Conservation (phyloP, 2,888 invertebrate genomes). For the Stenurella melanura region DNA sequence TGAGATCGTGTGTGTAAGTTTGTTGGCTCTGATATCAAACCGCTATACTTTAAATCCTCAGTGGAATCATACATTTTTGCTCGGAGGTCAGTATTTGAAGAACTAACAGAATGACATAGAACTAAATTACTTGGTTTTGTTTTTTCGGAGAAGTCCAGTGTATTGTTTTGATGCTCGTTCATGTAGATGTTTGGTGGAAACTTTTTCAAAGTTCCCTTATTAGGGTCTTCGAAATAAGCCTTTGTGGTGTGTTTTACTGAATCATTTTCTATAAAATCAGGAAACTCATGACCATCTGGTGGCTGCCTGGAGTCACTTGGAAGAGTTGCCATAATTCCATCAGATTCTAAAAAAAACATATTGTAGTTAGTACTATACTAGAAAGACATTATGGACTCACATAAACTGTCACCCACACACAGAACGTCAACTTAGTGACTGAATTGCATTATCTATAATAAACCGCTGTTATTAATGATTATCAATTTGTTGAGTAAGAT, state of each 20-base stretch:
- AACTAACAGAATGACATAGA: conserved; percentile 53
- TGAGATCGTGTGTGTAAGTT: conserved; percentile 73
- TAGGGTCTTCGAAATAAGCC: conserved; percentile 44
- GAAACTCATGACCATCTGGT: conserved; percentile 89
- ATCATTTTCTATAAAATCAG: conserved; percentile 79
- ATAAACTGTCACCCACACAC: conserved; percentile 16
- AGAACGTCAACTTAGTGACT: conserved; percentile 17
- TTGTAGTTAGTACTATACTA: conserved; percentile 7
- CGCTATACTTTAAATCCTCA: conserved; percentile 54
- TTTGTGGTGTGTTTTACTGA: conserved; percentile 26
- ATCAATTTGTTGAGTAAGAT: conserved; percentile 8
- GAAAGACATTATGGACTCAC: neutral
- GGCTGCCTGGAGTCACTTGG: conserved; percentile 83
- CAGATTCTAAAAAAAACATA: conserved; percentile 64
- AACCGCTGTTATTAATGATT: conserved; percentile 31
- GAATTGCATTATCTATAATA: conserved; percentile 35
- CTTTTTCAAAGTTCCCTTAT: neutral
- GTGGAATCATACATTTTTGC: conserved; percentile 57
- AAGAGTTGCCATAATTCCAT: conserved; percentile 75
- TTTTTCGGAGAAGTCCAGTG: conserved; percentile 32
- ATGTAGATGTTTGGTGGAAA: conserved; percentile 2
- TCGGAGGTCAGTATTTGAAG: conserved; percentile 63
- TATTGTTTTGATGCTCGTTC: neutral
- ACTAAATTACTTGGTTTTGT: conserved; percentile 47
- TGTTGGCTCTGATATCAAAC: conserved; percentile 53